Base-by-base conservation (phyloP, 2,888 invertebrate species). In the Ernsta delagoae region DNA sequence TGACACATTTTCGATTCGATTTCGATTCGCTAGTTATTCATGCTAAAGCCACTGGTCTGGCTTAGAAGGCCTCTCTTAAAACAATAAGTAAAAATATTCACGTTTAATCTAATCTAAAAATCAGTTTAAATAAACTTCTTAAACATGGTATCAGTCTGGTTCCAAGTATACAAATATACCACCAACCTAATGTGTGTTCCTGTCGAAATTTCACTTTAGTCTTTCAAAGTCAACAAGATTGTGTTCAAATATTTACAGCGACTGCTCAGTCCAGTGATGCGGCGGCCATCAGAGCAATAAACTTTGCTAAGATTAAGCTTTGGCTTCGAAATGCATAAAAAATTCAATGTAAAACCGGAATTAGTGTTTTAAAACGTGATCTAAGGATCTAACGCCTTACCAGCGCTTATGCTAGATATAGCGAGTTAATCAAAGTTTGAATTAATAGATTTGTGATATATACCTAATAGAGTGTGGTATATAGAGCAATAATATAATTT, bases 181-280 rank as follows among this genome's bases (percentile, higher is more conserved):
- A 31, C 31, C 31, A 31, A 31, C 31, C 31, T 31, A 31, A 50
- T 50, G 50, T 50, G 50, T 50, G 16, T 50, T 50, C 16, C 50
- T 59, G 31, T 70, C 57, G 70, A 70, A 69, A 68, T 39, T 62
- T 54, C 45, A 39, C 48, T 50, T 50, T 50, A 50, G 48, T 36
- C 34, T 59, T 59, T 16, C 36, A 78, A 75, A 84, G 77, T 80
- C 83, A 85, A 87, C 80, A 79, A 50, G 1, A 86, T 87, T 82
- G 79, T 82, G 77, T 65, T 77, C 77, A 82, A 87, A 88, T 83
- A 88, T 87, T 87, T 79, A 79, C 82, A 79, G 59, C 76, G 72
- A 75, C 74, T 74, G 53, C 63, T 54, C 53, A 54, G 74, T 73
- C 70, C 71, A 70, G 68, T 68, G 70, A 67, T 71, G 70, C 60